Percentiles rank a stretch among this genome's conserved stretches.
Conservation (phyloP, 2,113 vertebrate species). For the Anseranas semipalmata region DNA sequence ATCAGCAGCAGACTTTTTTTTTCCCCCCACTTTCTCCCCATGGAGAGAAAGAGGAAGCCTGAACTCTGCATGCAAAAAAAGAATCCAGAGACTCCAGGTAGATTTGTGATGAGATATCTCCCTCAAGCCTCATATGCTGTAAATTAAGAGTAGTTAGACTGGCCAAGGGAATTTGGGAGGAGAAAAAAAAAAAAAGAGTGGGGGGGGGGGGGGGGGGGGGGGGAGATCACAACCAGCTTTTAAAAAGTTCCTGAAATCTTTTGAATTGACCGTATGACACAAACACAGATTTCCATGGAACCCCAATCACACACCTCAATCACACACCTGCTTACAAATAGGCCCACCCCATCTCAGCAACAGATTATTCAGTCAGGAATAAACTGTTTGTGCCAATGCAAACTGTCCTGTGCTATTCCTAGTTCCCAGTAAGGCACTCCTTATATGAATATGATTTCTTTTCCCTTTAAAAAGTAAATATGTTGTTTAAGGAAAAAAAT, state of each 20-base stretch:
- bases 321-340: not conserved
- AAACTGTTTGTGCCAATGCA: not conserved
- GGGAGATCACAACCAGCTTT: not conserved
- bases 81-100: not conserved
- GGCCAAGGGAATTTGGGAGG: not conserved
- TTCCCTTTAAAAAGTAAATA: not conserved
- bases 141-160: not conserved
- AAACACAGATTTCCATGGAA: not conserved
- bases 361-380: not conserved
- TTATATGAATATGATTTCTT: not conserved
- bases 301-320: not conserved
- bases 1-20: not conserved
- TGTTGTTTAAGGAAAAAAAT: not conserved
- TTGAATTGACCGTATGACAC: not conserved
- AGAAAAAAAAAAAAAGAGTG: not conserved
- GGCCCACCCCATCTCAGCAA: not conserved
- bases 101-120: not conserved
- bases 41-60: not conserved
- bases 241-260: not conserved
- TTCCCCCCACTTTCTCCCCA: not conserved
- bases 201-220: too few relatives aligned
- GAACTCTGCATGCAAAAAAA: not conserved
- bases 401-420: not conserved
- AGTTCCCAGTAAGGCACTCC: not conserved
- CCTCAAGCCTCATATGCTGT: not conserved